Evolutionary conservation across 2,797 vertebrate genomes (phyloP).

Genomic region (Chelonia mydas): DNA sequence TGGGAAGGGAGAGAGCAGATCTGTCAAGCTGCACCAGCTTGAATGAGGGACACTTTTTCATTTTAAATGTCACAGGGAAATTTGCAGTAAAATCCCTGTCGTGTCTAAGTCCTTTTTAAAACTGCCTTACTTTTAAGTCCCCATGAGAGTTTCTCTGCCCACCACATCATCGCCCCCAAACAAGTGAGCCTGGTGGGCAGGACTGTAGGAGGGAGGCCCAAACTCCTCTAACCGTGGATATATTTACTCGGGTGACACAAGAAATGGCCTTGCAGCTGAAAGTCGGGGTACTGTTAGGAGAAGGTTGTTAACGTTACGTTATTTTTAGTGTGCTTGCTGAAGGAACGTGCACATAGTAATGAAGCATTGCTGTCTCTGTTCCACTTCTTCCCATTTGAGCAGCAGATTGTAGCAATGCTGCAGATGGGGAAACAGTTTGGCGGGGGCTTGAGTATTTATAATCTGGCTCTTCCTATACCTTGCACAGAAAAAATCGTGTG

Average conservation of each 20-base stretch:
- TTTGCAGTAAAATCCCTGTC: neutral
- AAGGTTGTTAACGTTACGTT: neutral
- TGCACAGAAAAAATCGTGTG: neutral
- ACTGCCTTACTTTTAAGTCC: neutral
- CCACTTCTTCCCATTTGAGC: neutral
- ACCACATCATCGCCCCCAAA: neutral
- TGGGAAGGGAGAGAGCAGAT: neutral
- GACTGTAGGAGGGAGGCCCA: neutral
- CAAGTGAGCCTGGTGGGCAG: neutral
- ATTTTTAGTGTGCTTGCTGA: neutral
- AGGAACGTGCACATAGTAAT: neutral
- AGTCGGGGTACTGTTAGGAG: neutral
- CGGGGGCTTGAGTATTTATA: neutral
- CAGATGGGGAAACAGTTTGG: neutral
- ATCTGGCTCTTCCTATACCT: neutral
- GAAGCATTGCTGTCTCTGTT: neutral
- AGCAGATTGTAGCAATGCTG: neutral
- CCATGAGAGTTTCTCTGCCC: neutral
- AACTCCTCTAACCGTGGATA: neutral
- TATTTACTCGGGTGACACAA: neutral
- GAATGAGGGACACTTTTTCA: neutral
- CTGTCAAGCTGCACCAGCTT: neutral
- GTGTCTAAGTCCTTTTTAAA: neutral
- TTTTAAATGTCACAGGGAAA: neutral
- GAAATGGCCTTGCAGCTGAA: neutral